Evolutionary conservation across 2,888 invertebrate genomes (phyloP).

Genomic region (Aethes cnicana): DNA sequence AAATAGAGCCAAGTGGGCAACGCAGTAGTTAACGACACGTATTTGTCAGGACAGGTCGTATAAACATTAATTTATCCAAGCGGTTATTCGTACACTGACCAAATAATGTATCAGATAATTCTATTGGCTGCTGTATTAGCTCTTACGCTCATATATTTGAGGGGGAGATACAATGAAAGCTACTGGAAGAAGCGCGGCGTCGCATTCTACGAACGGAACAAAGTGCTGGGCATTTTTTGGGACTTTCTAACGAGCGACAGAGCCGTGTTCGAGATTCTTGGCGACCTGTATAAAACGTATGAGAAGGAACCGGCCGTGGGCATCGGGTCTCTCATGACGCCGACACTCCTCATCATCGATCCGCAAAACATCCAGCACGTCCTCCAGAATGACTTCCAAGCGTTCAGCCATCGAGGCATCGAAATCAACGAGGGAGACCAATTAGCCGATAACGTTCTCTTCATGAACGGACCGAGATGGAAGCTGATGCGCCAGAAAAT

Average conservation of each 20-base stretch:
- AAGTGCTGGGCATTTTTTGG: slow-evolving; percentile 49
- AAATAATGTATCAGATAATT: slow-evolving; percentile 17
- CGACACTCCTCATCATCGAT: slow-evolving; percentile 48
- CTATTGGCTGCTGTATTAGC: background rate
- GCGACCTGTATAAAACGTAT: slow-evolving; percentile 49
- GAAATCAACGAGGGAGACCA: slow-evolving; percentile 44
- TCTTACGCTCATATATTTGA: slow-evolving; percentile 1
- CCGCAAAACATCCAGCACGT: slow-evolving; percentile 48
- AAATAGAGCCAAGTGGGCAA: too few species aligned
- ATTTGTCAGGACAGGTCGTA: too few species aligned
- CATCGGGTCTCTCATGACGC: slow-evolving; percentile 34
- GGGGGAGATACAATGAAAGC: slow-evolving; percentile 43
- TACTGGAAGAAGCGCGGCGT: slow-evolving; percentile 62
- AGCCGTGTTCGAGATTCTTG: slow-evolving; percentile 47
- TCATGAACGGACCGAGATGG: slow-evolving; percentile 57
- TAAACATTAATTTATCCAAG: too few species aligned
- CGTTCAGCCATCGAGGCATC: slow-evolving; percentile 52
- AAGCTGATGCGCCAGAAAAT: slow-evolving; percentile 59
- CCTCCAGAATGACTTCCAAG: slow-evolving; percentile 47
- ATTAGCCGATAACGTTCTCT: slow-evolving; percentile 51
- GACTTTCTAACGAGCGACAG: slow-evolving; percentile 42
- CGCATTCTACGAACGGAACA: slow-evolving; percentile 45
- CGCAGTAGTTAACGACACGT: too few species aligned
- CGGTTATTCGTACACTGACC: too few species aligned
- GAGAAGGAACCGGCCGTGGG: slow-evolving; percentile 47